These are phyloP conservation scores for Catharus bicknelli DNA, from an alignment of 2,113 vertebrate species.

Conservation along the genomic window DNA sequence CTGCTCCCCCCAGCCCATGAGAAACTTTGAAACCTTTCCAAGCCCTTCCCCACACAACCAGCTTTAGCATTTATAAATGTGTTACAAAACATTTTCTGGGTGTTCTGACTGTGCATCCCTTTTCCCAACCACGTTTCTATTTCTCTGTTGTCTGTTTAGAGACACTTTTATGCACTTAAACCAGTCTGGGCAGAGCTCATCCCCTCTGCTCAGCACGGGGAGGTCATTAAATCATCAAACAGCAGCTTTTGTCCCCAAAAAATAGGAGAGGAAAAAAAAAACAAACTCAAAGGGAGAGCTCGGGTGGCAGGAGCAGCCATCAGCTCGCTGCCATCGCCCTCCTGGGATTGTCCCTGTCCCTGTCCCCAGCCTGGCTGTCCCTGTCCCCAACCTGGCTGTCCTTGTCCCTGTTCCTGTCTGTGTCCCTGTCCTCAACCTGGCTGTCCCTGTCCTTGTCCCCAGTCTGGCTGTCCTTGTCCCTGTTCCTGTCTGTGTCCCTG, in stretches of 20 bases:
- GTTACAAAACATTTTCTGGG: neutral
- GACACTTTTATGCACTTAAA: neutral
- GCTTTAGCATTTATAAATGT: neutral
- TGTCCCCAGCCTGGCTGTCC: neutral
- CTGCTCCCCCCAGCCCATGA: neutral
- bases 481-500: no score
- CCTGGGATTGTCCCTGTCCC: no score
- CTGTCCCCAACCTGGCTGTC: no score
- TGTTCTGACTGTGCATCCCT: neutral
- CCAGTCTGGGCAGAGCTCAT: neutral
- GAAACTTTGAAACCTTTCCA: no score
- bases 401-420: neutral
- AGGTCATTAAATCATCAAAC: neutral
- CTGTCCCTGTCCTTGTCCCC: neutral
- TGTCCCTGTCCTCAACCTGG: no score
- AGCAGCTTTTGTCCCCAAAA: neutral
- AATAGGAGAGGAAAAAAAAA: rapidly evolving
- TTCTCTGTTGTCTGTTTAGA: neutral
- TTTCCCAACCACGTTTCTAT: neutral
- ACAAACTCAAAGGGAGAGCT: rapidly evolving
- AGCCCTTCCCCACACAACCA: neutral
- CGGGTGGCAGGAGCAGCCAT: neutral
- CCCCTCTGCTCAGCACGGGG: neutral
- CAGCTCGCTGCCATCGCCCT: rapidly evolving
- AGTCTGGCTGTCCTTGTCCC: no score